These are phyloP conservation scores for Anthrax anthrax DNA, from an alignment of 2,888 invertebrate species.

Conservation along the genomic window DNA sequence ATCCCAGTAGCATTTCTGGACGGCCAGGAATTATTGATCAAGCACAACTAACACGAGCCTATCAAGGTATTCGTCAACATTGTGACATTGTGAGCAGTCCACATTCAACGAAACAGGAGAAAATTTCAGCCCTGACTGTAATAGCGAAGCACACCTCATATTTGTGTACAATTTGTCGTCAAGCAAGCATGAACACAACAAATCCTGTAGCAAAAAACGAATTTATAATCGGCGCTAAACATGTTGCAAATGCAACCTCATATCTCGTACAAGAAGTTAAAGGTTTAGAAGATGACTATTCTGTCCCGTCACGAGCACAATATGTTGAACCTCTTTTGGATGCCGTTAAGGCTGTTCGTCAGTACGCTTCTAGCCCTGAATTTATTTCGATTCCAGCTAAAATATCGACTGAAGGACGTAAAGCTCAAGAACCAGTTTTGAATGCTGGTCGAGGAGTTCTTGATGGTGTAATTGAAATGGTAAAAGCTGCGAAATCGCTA, in stretches of 20 bases:
- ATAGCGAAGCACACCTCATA: slow-evolving; percentile 94
- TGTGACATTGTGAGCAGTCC: slow-evolving; percentile 63
- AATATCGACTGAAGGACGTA: slow-evolving; percentile 70
- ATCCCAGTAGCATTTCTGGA: slow-evolving; percentile 78
- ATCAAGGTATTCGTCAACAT: slow-evolving; percentile 79
- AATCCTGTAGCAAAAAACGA: slow-evolving; percentile 89
- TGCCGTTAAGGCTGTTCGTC: slow-evolving; percentile 82
- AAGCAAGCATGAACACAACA: slow-evolving; percentile 78
- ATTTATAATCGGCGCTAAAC: slow-evolving; percentile 95
- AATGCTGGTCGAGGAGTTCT: slow-evolving; percentile 63
- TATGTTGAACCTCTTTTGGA: slow-evolving; percentile 77
- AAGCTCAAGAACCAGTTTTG: slow-evolving; percentile 76
- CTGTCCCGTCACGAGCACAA: slow-evolving; percentile 54
- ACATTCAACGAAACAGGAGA: slow-evolving; percentile 63
- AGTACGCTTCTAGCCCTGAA: slow-evolving; percentile 87
- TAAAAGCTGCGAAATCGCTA: slow-evolving; percentile 76
- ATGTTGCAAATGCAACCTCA: slow-evolving; percentile 92
- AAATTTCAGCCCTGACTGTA: slow-evolving; percentile 79
- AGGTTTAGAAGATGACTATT: slow-evolving; percentile 70
- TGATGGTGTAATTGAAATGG: slow-evolving; percentile 80
- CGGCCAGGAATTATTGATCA: slow-evolving; percentile 80
- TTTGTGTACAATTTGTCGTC: slow-evolving; percentile 87
- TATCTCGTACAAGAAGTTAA: slow-evolving; percentile 91
- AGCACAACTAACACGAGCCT: slow-evolving; percentile 72
- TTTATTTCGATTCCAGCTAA: slow-evolving; percentile 86